These are phyloP conservation scores for Orbicella faveolata DNA, from an alignment of 64 coral and sea anemone genomes.

Conservation along the genomic window DNA sequence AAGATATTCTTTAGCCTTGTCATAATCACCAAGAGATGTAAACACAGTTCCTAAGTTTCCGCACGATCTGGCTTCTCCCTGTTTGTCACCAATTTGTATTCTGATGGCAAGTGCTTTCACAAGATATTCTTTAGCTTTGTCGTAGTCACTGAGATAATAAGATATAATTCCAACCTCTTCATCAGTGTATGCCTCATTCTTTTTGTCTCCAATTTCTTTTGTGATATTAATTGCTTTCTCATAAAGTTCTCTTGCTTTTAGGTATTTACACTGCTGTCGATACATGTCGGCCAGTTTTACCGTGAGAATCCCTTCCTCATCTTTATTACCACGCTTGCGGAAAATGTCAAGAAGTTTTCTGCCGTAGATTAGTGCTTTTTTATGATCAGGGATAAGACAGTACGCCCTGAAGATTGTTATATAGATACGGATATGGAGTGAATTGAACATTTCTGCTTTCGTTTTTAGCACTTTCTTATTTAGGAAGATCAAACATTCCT, in stretches of 20 bases:
- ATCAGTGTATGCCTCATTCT: no score
- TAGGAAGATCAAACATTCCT: neutral
- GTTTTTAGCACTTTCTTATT: neutral
- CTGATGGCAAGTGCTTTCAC: no score
- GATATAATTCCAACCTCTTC: neutral
- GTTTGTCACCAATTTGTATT: no score
- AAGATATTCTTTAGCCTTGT: constrained; percentile 17
- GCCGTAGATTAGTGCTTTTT: neutral
- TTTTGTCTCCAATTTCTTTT: no score
- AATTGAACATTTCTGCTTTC: neutral
- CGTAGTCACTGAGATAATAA: no score
- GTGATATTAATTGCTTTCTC: neutral
- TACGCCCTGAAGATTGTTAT: neutral
- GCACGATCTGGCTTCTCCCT: neutral
- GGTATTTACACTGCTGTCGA: neutral
- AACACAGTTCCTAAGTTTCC: neutral
- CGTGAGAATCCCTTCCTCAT: neutral
- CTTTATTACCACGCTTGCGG: neutral
- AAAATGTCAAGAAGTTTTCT: neutral
- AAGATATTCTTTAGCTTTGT: no score
- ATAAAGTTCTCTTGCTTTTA: neutral
- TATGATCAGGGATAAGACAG: neutral
- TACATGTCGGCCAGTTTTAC: neutral
- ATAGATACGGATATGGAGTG: neutral
- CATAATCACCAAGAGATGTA: neutral